These are phyloP conservation scores for Anagyrus pseudococci DNA, from an alignment of 2,888 invertebrate species.

Conservation along the genomic window DNA sequence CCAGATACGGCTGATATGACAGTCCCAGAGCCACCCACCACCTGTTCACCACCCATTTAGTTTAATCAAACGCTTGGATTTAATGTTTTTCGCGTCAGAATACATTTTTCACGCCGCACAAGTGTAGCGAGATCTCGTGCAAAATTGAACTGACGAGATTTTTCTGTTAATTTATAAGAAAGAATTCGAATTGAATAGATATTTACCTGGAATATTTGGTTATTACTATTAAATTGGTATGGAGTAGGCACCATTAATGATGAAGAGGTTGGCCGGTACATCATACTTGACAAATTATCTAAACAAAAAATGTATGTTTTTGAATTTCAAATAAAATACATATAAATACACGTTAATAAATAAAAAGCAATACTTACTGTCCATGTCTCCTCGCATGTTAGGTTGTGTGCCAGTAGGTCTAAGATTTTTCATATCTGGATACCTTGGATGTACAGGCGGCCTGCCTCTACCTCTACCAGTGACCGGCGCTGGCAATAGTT, in stretches of 20 bases:
- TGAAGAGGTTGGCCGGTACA: conserved; percentile 72
- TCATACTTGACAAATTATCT: conserved; percentile 66
- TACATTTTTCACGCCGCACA: neutral
- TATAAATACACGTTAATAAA: conserved; percentile 10
- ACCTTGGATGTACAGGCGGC: conserved; percentile 61
- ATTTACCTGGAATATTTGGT: conserved; percentile 71
- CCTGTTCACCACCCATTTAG: conserved; percentile 57
- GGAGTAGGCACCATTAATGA: conserved; percentile 68
- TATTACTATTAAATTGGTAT: conserved; percentile 68
- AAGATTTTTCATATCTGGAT: conserved; percentile 53
- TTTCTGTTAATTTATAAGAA: neutral
- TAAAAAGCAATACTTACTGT: no score
- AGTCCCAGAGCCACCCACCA: conserved; percentile 64
- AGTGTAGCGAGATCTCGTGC: no score
- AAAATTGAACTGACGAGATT: no score
- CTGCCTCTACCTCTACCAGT: conserved; percentile 61
- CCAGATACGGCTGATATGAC: conserved; percentile 57
- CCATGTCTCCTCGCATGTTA: conserved; percentile 52
- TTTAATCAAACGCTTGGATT: conserved; percentile 27
- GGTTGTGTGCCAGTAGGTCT: conserved; percentile 46
- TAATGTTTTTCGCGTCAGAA: no score
- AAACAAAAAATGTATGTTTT: conserved; percentile 9
- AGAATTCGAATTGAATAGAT: conserved; percentile 5
- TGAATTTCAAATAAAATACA: neutral
- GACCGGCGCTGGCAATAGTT: conserved; percentile 60